These are phyloP conservation scores for Sminthurides aquaticus DNA, from an alignment of 2,888 invertebrate genomes.

Conservation along the genomic window DNA sequence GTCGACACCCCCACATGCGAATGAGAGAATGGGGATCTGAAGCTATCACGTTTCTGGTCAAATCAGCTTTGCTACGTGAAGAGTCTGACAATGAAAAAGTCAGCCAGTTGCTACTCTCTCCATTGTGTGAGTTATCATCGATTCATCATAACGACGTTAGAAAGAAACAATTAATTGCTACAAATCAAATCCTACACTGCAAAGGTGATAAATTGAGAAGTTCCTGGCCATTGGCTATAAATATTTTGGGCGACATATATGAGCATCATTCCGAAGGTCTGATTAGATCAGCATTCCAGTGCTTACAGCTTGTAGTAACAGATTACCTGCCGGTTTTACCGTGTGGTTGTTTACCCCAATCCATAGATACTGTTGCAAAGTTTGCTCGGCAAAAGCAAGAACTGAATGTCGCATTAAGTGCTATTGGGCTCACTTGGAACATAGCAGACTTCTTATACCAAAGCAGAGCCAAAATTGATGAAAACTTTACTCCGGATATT, in stretches of 20 bases:
- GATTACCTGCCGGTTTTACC: conserved; percentile 90
- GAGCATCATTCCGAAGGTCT: conserved; percentile 86
- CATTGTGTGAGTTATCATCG: conserved; percentile 81
- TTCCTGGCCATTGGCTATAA: conserved; percentile 91
- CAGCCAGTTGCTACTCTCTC: conserved; percentile 77
- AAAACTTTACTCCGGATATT: conserved; percentile 62
- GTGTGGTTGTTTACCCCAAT: conserved; percentile 79
- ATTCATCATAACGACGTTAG: conserved; percentile 89
- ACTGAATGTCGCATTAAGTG: conserved; percentile 92
- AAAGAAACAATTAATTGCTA: conserved; percentile 88
- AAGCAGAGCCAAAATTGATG: conserved; percentile 76
- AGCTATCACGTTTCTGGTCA: conserved; percentile 87
- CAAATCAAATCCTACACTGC: conserved; percentile 83
- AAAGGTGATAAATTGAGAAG: conserved; percentile 85
- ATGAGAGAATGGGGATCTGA: conserved; percentile 98
- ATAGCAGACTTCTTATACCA: conserved; percentile 96
- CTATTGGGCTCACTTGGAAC: conserved; percentile 97
- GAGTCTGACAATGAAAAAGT: conserved; percentile 73
- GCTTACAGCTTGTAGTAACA: conserved; percentile 87
- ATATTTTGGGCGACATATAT: conserved; percentile 89
- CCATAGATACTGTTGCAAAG: conserved; percentile 85
- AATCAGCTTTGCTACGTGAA: conserved; percentile 79
- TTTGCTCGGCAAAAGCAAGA: conserved; percentile 95
- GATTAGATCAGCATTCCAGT: conserved; percentile 89
- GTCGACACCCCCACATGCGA: conserved; percentile 86